Evolutionary conservation across 2,888 invertebrate genomes (phyloP), one percentile per base, ranked within the genome.

Genomic region (Acleris literana): DNA sequence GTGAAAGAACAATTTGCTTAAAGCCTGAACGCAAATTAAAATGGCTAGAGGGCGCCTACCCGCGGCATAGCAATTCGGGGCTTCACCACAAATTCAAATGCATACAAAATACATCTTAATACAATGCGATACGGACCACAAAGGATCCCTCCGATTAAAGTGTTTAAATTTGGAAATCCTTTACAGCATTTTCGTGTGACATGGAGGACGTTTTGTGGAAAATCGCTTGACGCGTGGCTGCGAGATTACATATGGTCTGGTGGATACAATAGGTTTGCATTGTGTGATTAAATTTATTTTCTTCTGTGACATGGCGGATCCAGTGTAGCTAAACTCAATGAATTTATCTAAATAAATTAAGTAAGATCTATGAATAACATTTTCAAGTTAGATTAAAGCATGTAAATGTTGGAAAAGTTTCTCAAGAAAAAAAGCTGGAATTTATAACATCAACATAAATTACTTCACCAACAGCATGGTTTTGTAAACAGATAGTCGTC

Each of bases 1-100:
- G 83, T 85, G 82, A 80, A 80, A 80, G 82, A 77, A 82, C 85
- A 83, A 83, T 87, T 85, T 82, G 79, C 77, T 77, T 80, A 76
- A 73, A 77, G 74, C 75, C 72, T 74, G 80, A 75, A 78, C 75
- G 74, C 72, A 77, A 82, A 86, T 87, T 87, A 84, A 86, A 87
- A 84, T 85, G 80, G 77, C 81, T 80, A 70, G 76, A 75, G 79
- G 76, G 81, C 74, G 79, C 75, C 72, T 77, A 75, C 71, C 76
- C 76, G 74, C 73, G 75, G 73, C 78, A 84, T 79, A 80, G 79
- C 79, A 74, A 78, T 81, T 76, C 74, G 72, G 69, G 67, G 70
- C 69, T 67, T 66, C 66, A 64, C 72, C 73, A 68, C 72, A 79
- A 72, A 77, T 75, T 74, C 71, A 70, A 74, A 66, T 66, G 60